Evolutionary conservation across 2,797 vertebrate genomes (phyloP).

Genomic region (Scolopax rusticola): DNA sequence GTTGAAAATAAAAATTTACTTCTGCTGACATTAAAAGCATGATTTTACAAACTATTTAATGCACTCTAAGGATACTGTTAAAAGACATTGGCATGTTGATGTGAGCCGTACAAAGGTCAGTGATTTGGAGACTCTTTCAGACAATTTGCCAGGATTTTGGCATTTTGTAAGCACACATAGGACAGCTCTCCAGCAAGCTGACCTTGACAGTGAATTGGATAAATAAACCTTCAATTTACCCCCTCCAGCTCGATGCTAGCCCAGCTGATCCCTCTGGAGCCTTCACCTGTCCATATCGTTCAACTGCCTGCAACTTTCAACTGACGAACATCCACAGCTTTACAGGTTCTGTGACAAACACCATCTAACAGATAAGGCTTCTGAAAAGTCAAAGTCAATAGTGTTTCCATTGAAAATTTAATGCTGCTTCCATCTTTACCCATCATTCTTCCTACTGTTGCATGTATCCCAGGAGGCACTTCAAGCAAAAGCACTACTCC

Average conservation of each 20-base stretch:
- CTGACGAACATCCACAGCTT: slow-evolving; percentile 88
- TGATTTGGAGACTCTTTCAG: slow-evolving; percentile 90
- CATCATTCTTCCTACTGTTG: slow-evolving; percentile 83
- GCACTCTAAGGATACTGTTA: slow-evolving; percentile 90
- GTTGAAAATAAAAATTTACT: slow-evolving; percentile 60
- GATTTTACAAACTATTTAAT: slow-evolving; percentile 91
- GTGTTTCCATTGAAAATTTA: slow-evolving; percentile 93
- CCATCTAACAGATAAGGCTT: slow-evolving; percentile 91
- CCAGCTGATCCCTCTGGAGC: slow-evolving; percentile 91
- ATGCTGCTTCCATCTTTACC: slow-evolving; percentile 92
- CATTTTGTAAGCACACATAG: slow-evolving; percentile 98
- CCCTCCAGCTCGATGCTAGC: slow-evolving; percentile 85
- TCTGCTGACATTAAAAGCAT: slow-evolving; percentile 80
- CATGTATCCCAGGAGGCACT: slow-evolving; percentile 82
- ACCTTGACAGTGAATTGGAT: slow-evolving; percentile 99
- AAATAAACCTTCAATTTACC: slow-evolving; percentile 99
- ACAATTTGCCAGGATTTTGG: slow-evolving; percentile 98
- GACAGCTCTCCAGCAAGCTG: slow-evolving; percentile 97
- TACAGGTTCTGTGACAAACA: slow-evolving; percentile 96
- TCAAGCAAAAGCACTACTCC: slow-evolving; percentile 90
- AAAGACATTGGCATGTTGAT: slow-evolving; percentile 92
- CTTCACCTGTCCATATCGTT: slow-evolving; percentile 99
- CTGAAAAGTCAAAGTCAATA: slow-evolving; percentile 97
- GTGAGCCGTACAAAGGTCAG: slow-evolving; percentile 97
- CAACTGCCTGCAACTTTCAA: slow-evolving; percentile 87